Evolutionary conservation across 1,140 invertebrate species (phyloP).

Genomic region (Caenorhabditis remanei): DNA sequence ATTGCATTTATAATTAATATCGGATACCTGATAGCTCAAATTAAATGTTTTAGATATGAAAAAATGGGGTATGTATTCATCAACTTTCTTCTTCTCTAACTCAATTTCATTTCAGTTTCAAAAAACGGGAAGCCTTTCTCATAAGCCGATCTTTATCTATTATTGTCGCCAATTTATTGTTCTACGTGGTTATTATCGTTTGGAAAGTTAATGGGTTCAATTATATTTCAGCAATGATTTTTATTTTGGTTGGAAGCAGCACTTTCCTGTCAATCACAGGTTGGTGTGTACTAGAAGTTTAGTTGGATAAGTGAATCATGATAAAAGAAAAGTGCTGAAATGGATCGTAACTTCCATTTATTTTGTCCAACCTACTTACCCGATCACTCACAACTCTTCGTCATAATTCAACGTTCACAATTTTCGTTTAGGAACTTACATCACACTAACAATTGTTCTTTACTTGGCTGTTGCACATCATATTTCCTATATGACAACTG

Average conservation of each 20-base stretch:
- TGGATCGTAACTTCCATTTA: too few relatives aligned
- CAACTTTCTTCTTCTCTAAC: neutral
- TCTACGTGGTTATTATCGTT: constrained; percentile 69
- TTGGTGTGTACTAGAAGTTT: neutral
- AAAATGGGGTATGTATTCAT: neutral
- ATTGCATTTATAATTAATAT: constrained; percentile 67
- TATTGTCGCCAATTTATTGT: constrained; percentile 65
- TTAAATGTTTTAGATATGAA: constrained; percentile 51
- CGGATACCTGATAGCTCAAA: constrained; percentile 43
- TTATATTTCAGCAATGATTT: constrained; percentile 68
- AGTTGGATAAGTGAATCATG: too few relatives aligned
- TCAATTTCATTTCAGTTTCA: constrained; percentile 65
- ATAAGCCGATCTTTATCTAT: constrained; percentile 66
- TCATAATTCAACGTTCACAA: neutral
- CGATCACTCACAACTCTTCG: too few relatives aligned
- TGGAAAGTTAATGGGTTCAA: constrained; percentile 69
- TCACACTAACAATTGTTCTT: constrained; percentile 65
- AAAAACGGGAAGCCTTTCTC: constrained; percentile 70
- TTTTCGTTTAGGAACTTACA: constrained; percentile 63
- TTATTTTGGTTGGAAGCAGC: constrained; percentile 64
- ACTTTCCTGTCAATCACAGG: constrained; percentile 53
- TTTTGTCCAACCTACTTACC: too few relatives aligned
- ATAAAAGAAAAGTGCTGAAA: too few relatives aligned
- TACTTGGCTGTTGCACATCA: constrained; percentile 70
- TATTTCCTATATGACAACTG: constrained; percentile 64